phyloP scores from a whole-genome alignment of 2,797 vertebrate species.

The Sebastes hubbsi region DNA sequence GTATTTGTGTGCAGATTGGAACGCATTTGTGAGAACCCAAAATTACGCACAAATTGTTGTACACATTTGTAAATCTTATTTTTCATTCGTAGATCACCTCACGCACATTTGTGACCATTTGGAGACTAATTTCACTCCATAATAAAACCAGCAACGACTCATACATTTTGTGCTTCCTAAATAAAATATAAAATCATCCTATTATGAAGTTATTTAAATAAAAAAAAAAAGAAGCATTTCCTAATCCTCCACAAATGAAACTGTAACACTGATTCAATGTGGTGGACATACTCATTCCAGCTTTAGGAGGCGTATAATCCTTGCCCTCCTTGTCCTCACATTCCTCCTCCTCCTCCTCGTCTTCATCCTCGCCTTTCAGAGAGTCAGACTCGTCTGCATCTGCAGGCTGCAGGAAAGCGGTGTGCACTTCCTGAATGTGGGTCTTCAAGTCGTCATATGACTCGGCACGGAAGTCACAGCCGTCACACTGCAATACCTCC shows the following conservation, averaged over 20 bases:
- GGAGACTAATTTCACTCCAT: not conserved
- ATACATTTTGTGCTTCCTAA: not conserved
- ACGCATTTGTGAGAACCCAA: not conserved
- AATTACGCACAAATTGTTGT: not conserved
- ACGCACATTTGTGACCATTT: not conserved
- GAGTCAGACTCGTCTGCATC: slow-evolving; percentile 93
- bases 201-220: not conserved
- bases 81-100: not conserved
- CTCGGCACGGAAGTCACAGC: slow-evolving; percentile 97
- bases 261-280: slow-evolving; percentile 42
- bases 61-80: not conserved
- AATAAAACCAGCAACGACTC: not conserved
- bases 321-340: slow-evolving; percentile 65
- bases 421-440: slow-evolving; percentile 99
- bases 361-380: slow-evolving; percentile 89
- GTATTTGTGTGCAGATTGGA: not conserved
- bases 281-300: slow-evolving; percentile 72
- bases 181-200: slow-evolving; percentile 2
- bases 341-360: slow-evolving; percentile 75
- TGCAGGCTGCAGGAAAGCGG: slow-evolving; percentile 95
- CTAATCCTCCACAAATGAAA: slow-evolving; percentile 53
- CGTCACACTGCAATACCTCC: slow-evolving; percentile 99
- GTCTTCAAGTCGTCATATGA: slow-evolving; percentile 96
- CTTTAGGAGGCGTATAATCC: slow-evolving; percentile 69
- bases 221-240: slow-evolving; percentile 12